Conservation (phyloP, 64 coral and sea anemone genomes). For the Pocillopora verrucosa region DNA sequence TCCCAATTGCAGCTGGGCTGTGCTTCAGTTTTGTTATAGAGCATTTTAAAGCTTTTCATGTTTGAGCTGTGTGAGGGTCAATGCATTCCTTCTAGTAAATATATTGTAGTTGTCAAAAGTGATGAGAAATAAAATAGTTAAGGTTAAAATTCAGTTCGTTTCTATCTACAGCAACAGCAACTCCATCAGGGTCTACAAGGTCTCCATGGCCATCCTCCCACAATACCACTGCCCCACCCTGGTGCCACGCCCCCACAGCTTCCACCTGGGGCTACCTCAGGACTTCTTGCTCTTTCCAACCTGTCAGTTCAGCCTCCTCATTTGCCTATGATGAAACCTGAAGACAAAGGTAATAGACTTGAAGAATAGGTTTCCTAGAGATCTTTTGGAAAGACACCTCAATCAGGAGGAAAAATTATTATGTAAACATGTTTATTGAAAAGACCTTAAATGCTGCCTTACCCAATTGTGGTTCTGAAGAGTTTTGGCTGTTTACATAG, state of each 20-base stretch:
- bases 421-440: too few relatives aligned
- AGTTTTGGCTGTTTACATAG: too few relatives aligned
- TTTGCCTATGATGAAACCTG: conserved; percentile 68
- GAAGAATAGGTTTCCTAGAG: not conserved
- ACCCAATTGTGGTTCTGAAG: too few relatives aligned
- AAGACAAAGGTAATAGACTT: conserved; percentile 81
- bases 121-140: not conserved
- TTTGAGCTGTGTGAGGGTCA: too few relatives aligned
- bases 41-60: too few relatives aligned
- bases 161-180: conserved; percentile 87
- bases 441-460: too few relatives aligned
- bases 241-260: conserved; percentile 89
- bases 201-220: conserved; percentile 88
- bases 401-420: too few relatives aligned
- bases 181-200: conserved; percentile 95
- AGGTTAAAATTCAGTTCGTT: not conserved
- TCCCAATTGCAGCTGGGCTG: too few relatives aligned
- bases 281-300: conserved; percentile 76
- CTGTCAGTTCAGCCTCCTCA: conserved; percentile 81
- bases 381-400: too few relatives aligned
- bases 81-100: not conserved
- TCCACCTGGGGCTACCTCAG: conserved; percentile 80
- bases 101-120: not conserved
- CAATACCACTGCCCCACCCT: conserved; percentile 91
- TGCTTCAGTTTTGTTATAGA: too few relatives aligned